These are phyloP conservation scores for Agrotis exclamationis DNA, from an alignment of 2,888 invertebrate genomes.

Conservation along the genomic window DNA sequence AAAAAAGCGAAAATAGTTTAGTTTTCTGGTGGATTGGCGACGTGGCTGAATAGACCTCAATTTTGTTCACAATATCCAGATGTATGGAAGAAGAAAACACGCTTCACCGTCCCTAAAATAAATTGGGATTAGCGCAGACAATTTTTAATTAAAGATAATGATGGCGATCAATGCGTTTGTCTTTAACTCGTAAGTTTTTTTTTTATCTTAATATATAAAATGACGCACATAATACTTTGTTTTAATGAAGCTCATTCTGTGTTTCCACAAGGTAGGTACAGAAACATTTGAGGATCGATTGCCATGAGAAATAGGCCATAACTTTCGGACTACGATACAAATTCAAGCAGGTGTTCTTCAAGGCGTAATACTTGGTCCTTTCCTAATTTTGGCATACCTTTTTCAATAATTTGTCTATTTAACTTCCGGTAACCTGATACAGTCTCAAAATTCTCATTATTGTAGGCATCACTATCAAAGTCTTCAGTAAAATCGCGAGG, in stretches of 20 bases:
- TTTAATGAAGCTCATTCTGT: background rate
- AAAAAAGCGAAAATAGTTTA: slow-evolving; percentile 80
- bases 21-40: slow-evolving; percentile 90
- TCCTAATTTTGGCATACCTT: background rate
- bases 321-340: background rate
- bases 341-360: background rate
- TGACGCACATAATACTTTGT: slow-evolving; percentile 4
- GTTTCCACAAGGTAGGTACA: background rate
- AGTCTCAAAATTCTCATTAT: background rate
- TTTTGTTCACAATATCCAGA: background rate
- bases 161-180: background rate
- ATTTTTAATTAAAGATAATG: too few species aligned
- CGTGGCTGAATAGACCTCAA: slow-evolving; percentile 65
- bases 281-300: background rate
- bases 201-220: slow-evolving; percentile 30
- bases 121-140: too few species aligned
- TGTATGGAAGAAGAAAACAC: too few species aligned
- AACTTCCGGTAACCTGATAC: background rate
- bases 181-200: slow-evolving; percentile 23
- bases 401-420: background rate
- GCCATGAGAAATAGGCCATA: too few species aligned
- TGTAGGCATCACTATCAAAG: background rate
- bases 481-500: background rate
- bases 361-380: slow-evolving; percentile 9
- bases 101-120: too few species aligned